Conservation (phyloP, 1,140 invertebrate genomes). For the Trichoplusia ni region DNA sequence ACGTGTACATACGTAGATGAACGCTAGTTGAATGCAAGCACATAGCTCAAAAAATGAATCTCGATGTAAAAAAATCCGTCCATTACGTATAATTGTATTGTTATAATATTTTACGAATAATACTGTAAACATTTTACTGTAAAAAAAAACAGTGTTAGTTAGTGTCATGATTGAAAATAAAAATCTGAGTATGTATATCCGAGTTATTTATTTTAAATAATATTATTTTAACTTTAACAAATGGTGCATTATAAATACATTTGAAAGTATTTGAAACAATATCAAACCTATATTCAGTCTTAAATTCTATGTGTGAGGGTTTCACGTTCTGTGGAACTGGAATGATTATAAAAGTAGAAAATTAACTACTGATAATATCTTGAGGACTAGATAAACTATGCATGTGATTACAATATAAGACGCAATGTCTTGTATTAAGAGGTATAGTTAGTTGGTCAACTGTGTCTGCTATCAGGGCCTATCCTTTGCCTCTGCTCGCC, state of each 20-base stretch:
- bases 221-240: slow-evolving; percentile 4
- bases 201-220: slow-evolving; percentile 20
- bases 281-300: slow-evolving; percentile 49
- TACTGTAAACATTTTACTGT: too few species aligned
- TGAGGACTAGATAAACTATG: slow-evolving; percentile 30
- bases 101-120: not conserved
- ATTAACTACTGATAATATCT: slow-evolving; percentile 28
- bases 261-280: too few species aligned
- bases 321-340: slow-evolving; percentile 11
- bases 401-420: slow-evolving; percentile 6
- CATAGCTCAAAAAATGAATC: not conserved
- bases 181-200: not conserved
- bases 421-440: not conserved
- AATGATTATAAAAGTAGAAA: slow-evolving; percentile 45
- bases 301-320: slow-evolving; percentile 30
- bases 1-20: not conserved
- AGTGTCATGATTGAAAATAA: slow-evolving; percentile 10
- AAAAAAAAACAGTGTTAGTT: too few species aligned
- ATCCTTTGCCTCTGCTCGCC: slow-evolving; percentile 87
- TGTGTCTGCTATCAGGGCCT: slow-evolving; percentile 23
- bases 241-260: slow-evolving; percentile 17
- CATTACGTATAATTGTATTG: not conserved
- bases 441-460: slow-evolving; percentile 24
- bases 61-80: slow-evolving; percentile 8
- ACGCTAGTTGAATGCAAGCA: not conserved